Evolutionary conservation across 1,140 invertebrate genomes (phyloP).

Genomic region (Dermatophagoides farinae): DNA sequence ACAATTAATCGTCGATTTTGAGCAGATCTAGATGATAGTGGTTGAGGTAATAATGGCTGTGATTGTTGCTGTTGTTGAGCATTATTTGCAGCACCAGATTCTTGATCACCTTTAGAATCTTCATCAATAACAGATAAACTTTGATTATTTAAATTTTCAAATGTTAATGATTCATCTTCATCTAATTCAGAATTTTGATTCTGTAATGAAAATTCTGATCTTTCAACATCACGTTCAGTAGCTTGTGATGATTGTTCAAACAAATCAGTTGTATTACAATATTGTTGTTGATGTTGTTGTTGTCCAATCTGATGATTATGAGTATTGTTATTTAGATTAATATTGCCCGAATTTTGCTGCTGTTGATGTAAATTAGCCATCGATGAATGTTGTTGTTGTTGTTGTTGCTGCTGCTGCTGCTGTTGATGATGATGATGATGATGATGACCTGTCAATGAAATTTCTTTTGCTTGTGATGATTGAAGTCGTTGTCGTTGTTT

Average conservation of each 20-base stretch:
- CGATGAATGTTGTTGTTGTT: background rate
- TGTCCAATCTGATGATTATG: background rate
- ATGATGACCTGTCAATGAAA: background rate
- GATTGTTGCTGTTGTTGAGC: background rate
- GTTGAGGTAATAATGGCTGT: no score
- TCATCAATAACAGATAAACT: conserved; percentile 4
- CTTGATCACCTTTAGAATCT: background rate
- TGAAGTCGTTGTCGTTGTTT: background rate
- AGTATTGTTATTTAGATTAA: background rate
- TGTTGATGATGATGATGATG: background rate
- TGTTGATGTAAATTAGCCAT: background rate
- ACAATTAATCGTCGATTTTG: background rate
- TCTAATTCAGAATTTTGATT: conserved; percentile 15
- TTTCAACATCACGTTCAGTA: conserved; percentile 13
- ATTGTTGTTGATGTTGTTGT: background rate
- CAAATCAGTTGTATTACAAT: background rate
- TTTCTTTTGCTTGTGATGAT: background rate
- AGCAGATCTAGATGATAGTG: background rate
- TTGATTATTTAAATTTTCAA: conserved; percentile 8
- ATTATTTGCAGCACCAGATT: background rate
- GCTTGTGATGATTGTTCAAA: conserved; percentile 14
- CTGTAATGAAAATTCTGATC: conserved; percentile 11
- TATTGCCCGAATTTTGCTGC: background rate
- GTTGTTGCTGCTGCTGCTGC: background rate
- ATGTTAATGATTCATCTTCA: conserved; percentile 15